phyloP scores from a whole-genome alignment of 64 coral and sea anemone genomes.

The Stichodactyla mertensii region DNA sequence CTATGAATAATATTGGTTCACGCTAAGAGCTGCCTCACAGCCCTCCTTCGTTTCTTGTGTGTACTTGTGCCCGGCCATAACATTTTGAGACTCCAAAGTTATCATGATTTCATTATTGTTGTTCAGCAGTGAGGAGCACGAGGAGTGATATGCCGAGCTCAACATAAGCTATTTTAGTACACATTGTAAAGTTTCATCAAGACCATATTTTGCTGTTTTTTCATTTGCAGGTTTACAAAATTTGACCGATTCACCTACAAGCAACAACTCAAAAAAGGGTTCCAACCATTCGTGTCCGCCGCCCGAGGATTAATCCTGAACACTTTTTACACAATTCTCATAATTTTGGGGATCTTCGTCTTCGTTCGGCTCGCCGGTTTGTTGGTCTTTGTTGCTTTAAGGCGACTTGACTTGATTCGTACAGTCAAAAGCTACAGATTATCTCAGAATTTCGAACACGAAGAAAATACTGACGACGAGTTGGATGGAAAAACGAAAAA shows the following conservation, averaged over 20 bases:
- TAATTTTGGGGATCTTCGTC: slow-evolving; percentile 48
- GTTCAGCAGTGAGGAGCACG: no score
- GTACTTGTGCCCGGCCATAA: no score
- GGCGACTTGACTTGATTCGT: slow-evolving; percentile 64
- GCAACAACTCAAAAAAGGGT: slow-evolving; percentile 49
- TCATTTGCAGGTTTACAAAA: slow-evolving; percentile 66
- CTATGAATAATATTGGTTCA: no score
- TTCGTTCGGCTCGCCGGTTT: slow-evolving; percentile 39
- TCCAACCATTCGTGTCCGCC: slow-evolving; percentile 45
- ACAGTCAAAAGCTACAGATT: slow-evolving; percentile 53
- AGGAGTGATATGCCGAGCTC: no score
- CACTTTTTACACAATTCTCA: slow-evolving; percentile 64
- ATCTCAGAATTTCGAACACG: not conserved
- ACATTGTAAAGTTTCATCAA: no score
- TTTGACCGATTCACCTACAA: slow-evolving; percentile 73
- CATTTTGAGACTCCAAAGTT: no score
- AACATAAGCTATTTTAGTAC: no score
- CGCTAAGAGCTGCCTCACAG: no score
- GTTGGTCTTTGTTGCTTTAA: slow-evolving; percentile 34
- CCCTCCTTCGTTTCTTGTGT: no score
- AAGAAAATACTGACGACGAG: not conserved
- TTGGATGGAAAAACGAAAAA: not conserved
- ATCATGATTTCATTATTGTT: no score
- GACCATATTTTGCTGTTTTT: not conserved
- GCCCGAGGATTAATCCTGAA: slow-evolving; percentile 40